Conservation (phyloP, 1,140 invertebrate species). For the Atta texana region DNA sequence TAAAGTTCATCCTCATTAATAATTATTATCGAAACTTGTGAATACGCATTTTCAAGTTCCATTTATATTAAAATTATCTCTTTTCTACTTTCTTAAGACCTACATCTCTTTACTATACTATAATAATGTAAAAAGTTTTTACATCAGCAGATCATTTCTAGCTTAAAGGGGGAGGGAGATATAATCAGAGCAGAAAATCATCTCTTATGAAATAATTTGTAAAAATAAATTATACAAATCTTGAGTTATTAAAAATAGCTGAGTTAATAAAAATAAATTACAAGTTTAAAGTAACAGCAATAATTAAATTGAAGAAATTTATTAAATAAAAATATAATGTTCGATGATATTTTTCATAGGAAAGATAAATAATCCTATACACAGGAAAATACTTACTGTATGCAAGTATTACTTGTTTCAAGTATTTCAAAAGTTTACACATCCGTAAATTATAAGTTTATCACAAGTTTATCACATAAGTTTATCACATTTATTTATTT, state of each 20-base stretch:
- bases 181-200: neutral
- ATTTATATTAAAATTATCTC: neutral
- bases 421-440: too few relatives aligned
- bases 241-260: neutral
- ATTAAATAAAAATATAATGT: neutral
- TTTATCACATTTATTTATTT: too few relatives aligned
- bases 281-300: neutral
- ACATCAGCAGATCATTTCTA: neutral
- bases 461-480: too few relatives aligned
- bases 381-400: too few relatives aligned
- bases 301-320: neutral
- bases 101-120: neutral
- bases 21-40: conserved; percentile 45
- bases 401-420: too few relatives aligned
- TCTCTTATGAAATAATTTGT: neutral
- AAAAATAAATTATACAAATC: conserved; percentile 4
- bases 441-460: too few relatives aligned
- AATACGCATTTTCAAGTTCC: neutral
- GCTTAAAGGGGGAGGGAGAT: too few relatives aligned
- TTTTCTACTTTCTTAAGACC: conserved; percentile 17
- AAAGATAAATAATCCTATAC: neutral
- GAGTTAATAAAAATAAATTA: neutral
- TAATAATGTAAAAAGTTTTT: conserved; percentile 30
- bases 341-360: neutral
- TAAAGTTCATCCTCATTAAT: conserved; percentile 33